Percentiles rank a stretch among this genome's conserved stretches.
phyloP scores from a whole-genome alignment of 2,797 vertebrate genomes.

The Salarias fasciatus region DNA sequence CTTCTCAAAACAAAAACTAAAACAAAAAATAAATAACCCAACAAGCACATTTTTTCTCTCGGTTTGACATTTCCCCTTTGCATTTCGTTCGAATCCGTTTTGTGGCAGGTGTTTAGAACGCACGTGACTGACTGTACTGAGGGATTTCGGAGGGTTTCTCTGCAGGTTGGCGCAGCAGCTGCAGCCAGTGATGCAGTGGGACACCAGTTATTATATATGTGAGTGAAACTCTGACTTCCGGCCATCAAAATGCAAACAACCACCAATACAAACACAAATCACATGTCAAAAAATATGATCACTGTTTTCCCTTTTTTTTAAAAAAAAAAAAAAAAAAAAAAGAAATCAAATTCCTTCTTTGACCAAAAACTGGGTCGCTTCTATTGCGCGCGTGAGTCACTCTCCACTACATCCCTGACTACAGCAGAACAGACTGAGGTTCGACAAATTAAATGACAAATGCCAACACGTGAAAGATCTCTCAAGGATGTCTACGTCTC shows the following conservation, averaged over 20 bases:
- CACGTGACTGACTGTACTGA: slow-evolving; percentile 29
- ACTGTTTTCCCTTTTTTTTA: slow-evolving; percentile 10
- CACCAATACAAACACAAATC: slow-evolving; percentile 60
- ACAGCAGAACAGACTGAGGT: slow-evolving; percentile 30
- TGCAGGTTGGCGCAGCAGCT: slow-evolving; percentile 26
- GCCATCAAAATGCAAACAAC: slow-evolving; percentile 57
- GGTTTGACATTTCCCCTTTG: slow-evolving; percentile 16
- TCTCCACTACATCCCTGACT: slow-evolving; percentile 62
- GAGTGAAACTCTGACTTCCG: slow-evolving; percentile 28
- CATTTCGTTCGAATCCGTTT: slow-evolving; percentile 11
- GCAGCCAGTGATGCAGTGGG: slow-evolving; percentile 53
- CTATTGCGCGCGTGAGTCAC: slow-evolving; percentile 36
- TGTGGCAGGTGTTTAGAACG: neutral
- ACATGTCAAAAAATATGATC: slow-evolving; percentile 36
- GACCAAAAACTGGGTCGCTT: too few species aligned
- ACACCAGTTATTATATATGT: slow-evolving; percentile 22
- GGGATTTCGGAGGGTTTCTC: slow-evolving; percentile 21
- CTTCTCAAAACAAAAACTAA: slow-evolving; percentile 4
- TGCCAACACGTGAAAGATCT: slow-evolving; percentile 23
- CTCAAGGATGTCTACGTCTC: slow-evolving; percentile 43
- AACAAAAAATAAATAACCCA: slow-evolving; percentile 49
- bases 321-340: too few species aligned
- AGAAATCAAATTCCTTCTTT: too few species aligned
- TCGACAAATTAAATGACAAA: slow-evolving; percentile 25
- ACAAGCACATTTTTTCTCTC: slow-evolving; percentile 28